Evolutionary conservation across 1,140 invertebrate genomes (phyloP).

Genomic region (Hylaeus volcanicus): DNA sequence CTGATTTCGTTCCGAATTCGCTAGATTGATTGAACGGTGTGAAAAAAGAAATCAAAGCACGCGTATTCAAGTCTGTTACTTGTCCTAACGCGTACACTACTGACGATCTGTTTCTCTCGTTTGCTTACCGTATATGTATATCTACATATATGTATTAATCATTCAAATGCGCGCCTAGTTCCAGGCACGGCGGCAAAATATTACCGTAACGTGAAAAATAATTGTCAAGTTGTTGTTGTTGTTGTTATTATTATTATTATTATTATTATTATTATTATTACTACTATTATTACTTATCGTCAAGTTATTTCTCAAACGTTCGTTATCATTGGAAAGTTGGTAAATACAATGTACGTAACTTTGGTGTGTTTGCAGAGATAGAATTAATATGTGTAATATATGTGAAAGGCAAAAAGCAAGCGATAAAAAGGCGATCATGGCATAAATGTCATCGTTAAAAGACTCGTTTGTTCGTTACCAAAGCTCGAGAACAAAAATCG

Average conservation of each 20-base stretch:
- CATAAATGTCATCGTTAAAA: background rate
- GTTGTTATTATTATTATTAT: background rate
- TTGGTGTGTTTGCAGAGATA: background rate
- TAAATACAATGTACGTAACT: constrained; percentile 12
- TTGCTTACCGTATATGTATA: background rate
- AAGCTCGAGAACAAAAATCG: background rate
- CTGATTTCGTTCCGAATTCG: background rate
- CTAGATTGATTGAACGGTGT: background rate
- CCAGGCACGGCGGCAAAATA: no score
- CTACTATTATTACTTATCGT: no score
- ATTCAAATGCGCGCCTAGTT: no score
- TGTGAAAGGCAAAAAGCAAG: constrained; percentile 39
- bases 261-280: no score
- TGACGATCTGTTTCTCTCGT: background rate
- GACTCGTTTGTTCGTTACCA: background rate
- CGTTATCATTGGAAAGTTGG: background rate
- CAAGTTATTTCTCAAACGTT: background rate
- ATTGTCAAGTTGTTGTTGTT: background rate
- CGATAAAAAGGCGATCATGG: constrained; percentile 7
- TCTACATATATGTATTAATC: background rate
- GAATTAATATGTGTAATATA: background rate
- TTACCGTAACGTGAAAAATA: no score
- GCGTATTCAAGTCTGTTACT: background rate
- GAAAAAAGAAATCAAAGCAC: constrained; percentile 4
- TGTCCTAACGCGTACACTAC: background rate